Evolutionary conservation across 2,888 invertebrate species (phyloP), one percentile per base, ranked within the genome.

Genomic region (Stenchaetothrips biformis): DNA sequence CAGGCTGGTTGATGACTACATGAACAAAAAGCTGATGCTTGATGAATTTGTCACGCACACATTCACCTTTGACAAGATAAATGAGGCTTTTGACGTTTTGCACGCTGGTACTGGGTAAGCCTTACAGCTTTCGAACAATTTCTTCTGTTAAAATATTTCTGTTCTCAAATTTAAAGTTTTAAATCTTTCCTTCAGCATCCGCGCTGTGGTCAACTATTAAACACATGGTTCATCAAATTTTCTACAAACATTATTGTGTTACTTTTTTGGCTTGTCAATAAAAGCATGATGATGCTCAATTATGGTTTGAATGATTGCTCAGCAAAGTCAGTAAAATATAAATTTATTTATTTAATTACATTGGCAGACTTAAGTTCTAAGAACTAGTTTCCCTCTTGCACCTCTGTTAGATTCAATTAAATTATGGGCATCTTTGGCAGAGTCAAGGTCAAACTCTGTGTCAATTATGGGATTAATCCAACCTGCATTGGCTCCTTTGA

Each of bases 41-140:
- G 98, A 99, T 87, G 96, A 96, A 85, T 99, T 98, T 88, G 91
- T 98, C n/a, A 94, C 96, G 0, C 95, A 96, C 85, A 91, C 90
- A 84, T 87, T 96, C 84, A 87, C 90, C 0, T 89, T 99, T 83
- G 90, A 91, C 2, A 89, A 96, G 83, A 95, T 99, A 84, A 98
- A 99, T 86, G 92, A 95, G 84, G 97, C 96, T 0, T 98, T 99
- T 88, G 92, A 95, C 84, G 89, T 97, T 79, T 93, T 99, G 92
- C 97, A 98, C 85, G 88, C 90, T 27, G 98, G 98, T 80, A 90
- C 93, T 85, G 82, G 84, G 84, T 84, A 80, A 81, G 79, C 21
- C 3, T 21, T 21, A 21, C 6, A 21, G 2, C 7, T 7, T 21
- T 9, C 2, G 9, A 67, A 67, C 9, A 16, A 21, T 67, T 21